A percentile compares a stretch with the other conserved stretches of the same genome.
phyloP scores from a whole-genome alignment of 2,888 invertebrate species.

The Petrolisthes manimaculis region DNA sequence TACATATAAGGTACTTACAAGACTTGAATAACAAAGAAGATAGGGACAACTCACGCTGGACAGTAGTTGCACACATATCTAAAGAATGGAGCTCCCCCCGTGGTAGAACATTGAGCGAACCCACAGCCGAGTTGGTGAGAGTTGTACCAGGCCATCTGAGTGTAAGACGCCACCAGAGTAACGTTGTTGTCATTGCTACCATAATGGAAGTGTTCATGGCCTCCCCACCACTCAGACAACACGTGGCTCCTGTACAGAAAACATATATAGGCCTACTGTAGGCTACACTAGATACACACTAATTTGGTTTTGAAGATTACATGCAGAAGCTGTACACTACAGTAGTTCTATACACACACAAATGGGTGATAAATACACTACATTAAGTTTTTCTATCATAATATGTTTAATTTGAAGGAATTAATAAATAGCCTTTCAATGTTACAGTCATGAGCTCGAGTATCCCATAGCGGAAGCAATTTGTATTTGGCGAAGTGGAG shows the following conservation, averaged over 20 bases:
- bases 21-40: not conserved
- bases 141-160: slow-evolving; percentile 86
- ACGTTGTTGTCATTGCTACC: slow-evolving; percentile 76
- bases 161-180: slow-evolving; percentile 81
- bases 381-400: too few species aligned
- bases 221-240: slow-evolving; percentile 77
- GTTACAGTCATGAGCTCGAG: too few species aligned
- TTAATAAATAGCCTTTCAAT: too few species aligned
- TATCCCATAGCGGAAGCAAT: too few species aligned
- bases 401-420: too few species aligned
- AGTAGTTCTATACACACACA: too few species aligned
- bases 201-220: slow-evolving; percentile 81
- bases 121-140: slow-evolving; percentile 85
- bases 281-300: too few species aligned
- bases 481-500: too few species aligned
- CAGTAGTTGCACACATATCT: slow-evolving; percentile 89
- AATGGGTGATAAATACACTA: too few species aligned
- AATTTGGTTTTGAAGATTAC: too few species aligned
- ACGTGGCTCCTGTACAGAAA: slow-evolving; percentile 45
- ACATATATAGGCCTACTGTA: too few species aligned
- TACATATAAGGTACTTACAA: not conserved
- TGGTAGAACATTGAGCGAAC: slow-evolving; percentile 75
- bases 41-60: slow-evolving; percentile 77
- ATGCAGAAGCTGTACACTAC: too few species aligned
- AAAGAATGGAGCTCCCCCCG: slow-evolving; percentile 74